Evolutionary conservation across 2,888 invertebrate species (phyloP).

Genomic region (Brachyptera putata): DNA sequence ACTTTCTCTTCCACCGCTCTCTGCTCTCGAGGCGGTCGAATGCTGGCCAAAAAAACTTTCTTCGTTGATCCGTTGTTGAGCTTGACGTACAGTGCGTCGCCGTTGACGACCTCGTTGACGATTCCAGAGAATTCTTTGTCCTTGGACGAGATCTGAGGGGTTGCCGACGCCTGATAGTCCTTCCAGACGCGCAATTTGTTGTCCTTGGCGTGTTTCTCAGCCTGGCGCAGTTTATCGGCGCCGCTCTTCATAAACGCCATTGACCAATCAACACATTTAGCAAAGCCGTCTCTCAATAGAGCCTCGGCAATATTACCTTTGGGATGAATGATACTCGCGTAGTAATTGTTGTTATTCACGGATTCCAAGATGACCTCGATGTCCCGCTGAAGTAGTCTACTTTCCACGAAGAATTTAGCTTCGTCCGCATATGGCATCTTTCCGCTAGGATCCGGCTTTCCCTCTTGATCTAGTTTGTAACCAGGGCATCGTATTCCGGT

Average conservation of each 20-base stretch:
- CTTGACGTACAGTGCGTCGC: slow-evolving; percentile 88
- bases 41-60: slow-evolving; percentile 93
- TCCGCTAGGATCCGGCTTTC: slow-evolving; percentile 61
- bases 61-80: slow-evolving; percentile 69
- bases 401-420: slow-evolving; percentile 91
- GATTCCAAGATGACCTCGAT: slow-evolving; percentile 88
- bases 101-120: slow-evolving; percentile 88
- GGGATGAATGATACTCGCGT: slow-evolving; percentile 91
- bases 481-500: slow-evolving; percentile 88
- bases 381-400: slow-evolving; percentile 84
- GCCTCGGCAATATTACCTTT: slow-evolving; percentile 87
- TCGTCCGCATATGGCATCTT: slow-evolving; percentile 78
- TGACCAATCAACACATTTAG: slow-evolving; percentile 91
- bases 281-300: slow-evolving; percentile 84
- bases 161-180: slow-evolving; percentile 72
- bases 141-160: slow-evolving; percentile 58
- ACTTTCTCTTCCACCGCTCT: slow-evolving; percentile 45
- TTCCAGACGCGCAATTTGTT: slow-evolving; percentile 85
- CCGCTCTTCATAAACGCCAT: slow-evolving; percentile 74
- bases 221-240: slow-evolving; percentile 75
- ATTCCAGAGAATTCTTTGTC: slow-evolving; percentile 78
- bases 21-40: slow-evolving; percentile 83
- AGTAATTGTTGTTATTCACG: slow-evolving; percentile 87
- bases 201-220: slow-evolving; percentile 85
- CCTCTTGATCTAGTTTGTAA: slow-evolving; percentile 71